Conservation (phyloP, 2,113 vertebrate genomes). For the Vombatus ursinus region DNA sequence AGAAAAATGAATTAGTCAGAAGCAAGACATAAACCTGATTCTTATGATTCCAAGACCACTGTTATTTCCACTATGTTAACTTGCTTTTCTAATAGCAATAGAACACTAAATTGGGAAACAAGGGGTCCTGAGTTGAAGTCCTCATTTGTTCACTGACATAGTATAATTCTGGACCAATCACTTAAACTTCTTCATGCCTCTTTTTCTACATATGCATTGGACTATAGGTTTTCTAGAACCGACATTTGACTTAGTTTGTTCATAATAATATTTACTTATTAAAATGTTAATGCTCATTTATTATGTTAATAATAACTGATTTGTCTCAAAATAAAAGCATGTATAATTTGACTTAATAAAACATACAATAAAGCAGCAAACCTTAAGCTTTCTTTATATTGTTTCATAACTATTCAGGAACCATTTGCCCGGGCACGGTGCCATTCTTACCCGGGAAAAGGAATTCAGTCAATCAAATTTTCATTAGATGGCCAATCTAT, state of each 20-base stretch:
- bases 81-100: not conserved
- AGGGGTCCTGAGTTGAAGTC: not conserved
- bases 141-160: not conserved
- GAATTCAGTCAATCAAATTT: conserved; percentile 83
- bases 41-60: not conserved
- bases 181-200: not conserved
- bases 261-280: not conserved
- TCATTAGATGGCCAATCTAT: conserved; percentile 85
- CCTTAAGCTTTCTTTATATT: conserved; percentile 62
- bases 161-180: not conserved
- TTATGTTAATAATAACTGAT: conserved; percentile 9
- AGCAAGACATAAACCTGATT: not conserved
- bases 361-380: rapidly evolving
- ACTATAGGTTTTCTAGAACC: not conserved
- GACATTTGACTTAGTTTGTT: not conserved
- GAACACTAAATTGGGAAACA: not conserved
- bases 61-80: not conserved
- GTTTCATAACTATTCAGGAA: conserved; percentile 81
- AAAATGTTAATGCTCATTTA: not conserved
- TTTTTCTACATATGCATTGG: not conserved
- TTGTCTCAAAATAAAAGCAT: not conserved
- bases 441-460: conserved; percentile 86
- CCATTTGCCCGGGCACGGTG: conserved; percentile 80
- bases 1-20: not conserved
- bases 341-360: not conserved